phyloP scores from a whole-genome alignment of 2,113 vertebrate species.

The Loxodonta africana region DNA sequence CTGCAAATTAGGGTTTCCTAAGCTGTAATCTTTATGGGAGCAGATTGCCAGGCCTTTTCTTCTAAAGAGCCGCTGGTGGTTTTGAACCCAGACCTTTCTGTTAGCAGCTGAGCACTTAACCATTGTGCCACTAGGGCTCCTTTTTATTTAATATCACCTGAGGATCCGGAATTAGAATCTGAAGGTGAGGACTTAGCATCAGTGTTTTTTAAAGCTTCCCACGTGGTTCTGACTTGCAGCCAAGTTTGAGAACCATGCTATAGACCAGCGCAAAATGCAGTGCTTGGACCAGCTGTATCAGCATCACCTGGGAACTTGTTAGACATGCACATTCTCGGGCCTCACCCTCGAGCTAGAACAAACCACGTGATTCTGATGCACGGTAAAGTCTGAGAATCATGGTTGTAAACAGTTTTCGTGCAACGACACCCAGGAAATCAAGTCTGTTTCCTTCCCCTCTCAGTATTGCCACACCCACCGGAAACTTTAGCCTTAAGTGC shows the following conservation, averaged over 20 bases:
- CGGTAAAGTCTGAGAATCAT: background rate
- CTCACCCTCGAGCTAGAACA: background rate
- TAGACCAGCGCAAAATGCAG: background rate
- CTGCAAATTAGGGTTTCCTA: background rate
- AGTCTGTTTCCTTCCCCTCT: conserved; percentile 37
- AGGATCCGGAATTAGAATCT: background rate
- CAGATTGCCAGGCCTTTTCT: background rate
- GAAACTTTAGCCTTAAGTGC: conserved; percentile 9
- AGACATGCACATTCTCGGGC: background rate
- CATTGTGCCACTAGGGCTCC: background rate
- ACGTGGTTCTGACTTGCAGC: background rate
- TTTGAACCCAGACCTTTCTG: background rate
- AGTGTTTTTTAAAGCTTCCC: background rate
- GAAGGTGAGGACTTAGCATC: background rate
- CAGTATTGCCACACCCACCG: background rate
- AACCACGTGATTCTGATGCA: background rate
- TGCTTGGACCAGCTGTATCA: background rate
- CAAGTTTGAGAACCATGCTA: background rate
- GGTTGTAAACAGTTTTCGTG: background rate
- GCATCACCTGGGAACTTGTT: background rate
- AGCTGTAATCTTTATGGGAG: background rate
- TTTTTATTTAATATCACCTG: conserved; percentile 23
- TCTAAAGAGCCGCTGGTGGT: background rate
- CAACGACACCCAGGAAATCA: conserved; percentile 38
- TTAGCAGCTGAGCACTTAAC: background rate